Percentiles rank a stretch among this genome's conserved stretches.
Conservation (phyloP, 2,797 vertebrate genomes). For the Hyperoplus lanceolatus region DNA sequence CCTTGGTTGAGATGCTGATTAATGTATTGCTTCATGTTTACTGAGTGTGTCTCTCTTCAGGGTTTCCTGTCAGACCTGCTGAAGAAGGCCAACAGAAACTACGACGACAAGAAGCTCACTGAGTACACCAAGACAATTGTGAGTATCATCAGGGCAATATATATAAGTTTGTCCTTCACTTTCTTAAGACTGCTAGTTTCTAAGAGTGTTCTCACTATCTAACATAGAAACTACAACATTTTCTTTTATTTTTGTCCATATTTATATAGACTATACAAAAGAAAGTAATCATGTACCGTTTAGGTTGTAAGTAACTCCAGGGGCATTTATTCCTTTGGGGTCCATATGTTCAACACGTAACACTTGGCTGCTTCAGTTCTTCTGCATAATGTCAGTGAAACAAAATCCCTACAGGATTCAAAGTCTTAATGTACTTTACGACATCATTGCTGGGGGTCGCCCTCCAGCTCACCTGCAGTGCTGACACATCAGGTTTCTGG, state of each 20-base stretch:
- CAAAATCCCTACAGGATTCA: slow-evolving; percentile 4
- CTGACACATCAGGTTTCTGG: slow-evolving; percentile 32
- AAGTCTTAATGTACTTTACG: slow-evolving; percentile 27
- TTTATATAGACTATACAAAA: neutral
- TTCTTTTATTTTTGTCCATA: neutral
- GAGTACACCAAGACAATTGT: slow-evolving; percentile 98
- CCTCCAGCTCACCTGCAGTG: slow-evolving; percentile 22
- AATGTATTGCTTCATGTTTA: neutral
- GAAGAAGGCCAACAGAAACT: slow-evolving; percentile 94
- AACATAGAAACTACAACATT: neutral
- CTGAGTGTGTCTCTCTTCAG: slow-evolving; percentile 72
- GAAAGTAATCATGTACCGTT: neutral
- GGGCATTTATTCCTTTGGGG: neutral
- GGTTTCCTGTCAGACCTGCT: slow-evolving; percentile 96
- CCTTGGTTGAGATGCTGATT: slow-evolving; percentile 10
- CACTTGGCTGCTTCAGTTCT: neutral
- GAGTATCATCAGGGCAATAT: slow-evolving; percentile 67
- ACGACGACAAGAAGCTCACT: slow-evolving; percentile 93
- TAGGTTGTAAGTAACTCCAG: neutral
- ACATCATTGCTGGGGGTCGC: slow-evolving; percentile 1
- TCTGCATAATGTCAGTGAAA: slow-evolving; percentile 17
- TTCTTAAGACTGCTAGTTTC: neutral
- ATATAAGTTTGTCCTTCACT: neutral
- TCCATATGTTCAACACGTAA: neutral
- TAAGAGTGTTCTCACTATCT: neutral